These are phyloP conservation scores for Sorex fumeus DNA, from an alignment of 2,113 vertebrate genomes.

Conservation along the genomic window DNA sequence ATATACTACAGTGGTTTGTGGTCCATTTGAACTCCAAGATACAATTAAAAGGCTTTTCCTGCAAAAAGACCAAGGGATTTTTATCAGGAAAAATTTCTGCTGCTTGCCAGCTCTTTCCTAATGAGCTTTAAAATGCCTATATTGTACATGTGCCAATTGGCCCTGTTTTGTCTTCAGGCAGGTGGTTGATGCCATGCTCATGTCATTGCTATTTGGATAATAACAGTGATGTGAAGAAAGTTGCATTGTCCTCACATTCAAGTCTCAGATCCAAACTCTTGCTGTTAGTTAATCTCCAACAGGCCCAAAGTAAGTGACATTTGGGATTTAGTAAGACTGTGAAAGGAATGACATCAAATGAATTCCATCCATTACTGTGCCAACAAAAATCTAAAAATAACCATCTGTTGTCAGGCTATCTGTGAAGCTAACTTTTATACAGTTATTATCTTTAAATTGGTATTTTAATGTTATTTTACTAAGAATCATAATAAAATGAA, in stretches of 20 bases:
- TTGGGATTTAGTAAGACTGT: neutral
- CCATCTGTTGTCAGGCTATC: neutral
- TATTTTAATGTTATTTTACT: neutral
- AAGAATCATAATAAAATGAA: neutral
- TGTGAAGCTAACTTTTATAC: neutral
- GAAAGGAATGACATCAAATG: neutral
- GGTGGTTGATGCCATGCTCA: conserved; percentile 50
- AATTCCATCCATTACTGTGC: neutral
- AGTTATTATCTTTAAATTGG: neutral
- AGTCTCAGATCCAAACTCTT: neutral
- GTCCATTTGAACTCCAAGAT: conserved; percentile 77
- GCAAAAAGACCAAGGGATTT: conserved; percentile 75
- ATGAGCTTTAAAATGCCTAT: conserved; percentile 66
- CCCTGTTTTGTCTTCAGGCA: conserved; percentile 62
- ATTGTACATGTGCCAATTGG: conserved; percentile 57
- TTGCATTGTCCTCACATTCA: conserved; percentile 33
- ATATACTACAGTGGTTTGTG: conserved; percentile 72
- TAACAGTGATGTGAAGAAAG: neutral
- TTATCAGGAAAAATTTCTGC: conserved; percentile 63
- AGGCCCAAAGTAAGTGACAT: neutral
- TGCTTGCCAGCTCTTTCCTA: conserved; percentile 68
- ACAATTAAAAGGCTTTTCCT: conserved; percentile 81
- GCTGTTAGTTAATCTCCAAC: neutral
- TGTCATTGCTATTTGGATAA: conserved; percentile 36
- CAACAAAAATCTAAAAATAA: conserved; percentile 23